A percentile compares a stretch with the other conserved stretches of the same genome.
Evolutionary conservation across 2,113 vertebrate species (phyloP).

Genomic region (Aramus guarauna): DNA sequence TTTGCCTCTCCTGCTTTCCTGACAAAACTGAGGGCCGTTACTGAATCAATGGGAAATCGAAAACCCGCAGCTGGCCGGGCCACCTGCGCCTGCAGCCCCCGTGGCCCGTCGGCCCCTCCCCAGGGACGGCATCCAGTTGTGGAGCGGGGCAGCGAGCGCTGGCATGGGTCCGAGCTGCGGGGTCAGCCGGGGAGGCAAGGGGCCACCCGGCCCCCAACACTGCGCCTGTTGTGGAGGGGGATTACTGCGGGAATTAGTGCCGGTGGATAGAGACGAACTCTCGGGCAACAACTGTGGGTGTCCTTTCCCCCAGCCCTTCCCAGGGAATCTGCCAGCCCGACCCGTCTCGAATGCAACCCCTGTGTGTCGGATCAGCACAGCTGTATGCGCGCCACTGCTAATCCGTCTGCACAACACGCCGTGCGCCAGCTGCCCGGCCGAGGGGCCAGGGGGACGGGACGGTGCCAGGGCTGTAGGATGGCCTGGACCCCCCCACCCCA

Average conservation of each 20-base stretch:
- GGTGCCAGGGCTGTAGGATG: background rate
- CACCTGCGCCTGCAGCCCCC: conserved; percentile 30
- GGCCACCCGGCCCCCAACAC: background rate
- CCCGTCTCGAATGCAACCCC: background rate
- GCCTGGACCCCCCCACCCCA: fast-evolving
- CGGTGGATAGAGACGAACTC: background rate
- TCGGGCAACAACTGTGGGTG: conserved; percentile 19
- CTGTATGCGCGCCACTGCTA: conserved; percentile 43
- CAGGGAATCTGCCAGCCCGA: conserved; percentile 24
- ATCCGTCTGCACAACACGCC: conserved; percentile 18
- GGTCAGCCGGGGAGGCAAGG: conserved; percentile 11
- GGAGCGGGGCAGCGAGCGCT: background rate
- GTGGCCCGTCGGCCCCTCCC: background rate
- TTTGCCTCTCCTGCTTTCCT: background rate
- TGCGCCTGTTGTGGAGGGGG: background rate
- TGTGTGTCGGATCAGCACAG: conserved; percentile 46
- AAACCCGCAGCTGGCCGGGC: conserved; percentile 1
- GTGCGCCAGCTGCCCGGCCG: conserved; percentile 12
- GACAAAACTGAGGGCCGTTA: fast-evolving
- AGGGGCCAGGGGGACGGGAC: background rate
- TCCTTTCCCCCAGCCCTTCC: background rate
- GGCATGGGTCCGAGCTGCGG: background rate
- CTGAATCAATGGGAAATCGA: background rate
- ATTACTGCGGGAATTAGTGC: conserved; percentile 29
- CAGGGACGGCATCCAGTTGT: background rate